Evolutionary conservation across 92 coral and sea anemone species (phyloP).

Genomic region (Zoanthus sociatus): DNA sequence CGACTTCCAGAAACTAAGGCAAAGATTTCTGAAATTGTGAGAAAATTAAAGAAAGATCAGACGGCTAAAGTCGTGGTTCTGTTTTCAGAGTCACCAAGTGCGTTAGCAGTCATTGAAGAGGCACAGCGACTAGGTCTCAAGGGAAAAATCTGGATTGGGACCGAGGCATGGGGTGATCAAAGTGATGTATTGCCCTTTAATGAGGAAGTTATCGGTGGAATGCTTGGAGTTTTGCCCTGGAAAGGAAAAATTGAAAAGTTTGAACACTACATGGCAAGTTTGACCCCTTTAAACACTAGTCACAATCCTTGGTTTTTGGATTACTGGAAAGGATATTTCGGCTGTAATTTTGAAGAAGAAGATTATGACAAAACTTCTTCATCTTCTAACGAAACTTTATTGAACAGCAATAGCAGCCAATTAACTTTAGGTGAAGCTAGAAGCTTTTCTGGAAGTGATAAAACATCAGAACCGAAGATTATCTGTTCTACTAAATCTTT

Average conservation of each 20-base stretch:
- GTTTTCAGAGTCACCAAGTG: constrained; percentile 91
- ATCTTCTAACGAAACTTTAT: not conserved
- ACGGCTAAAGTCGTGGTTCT: constrained; percentile 81
- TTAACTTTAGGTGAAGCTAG: no score
- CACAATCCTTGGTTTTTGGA: constrained; percentile 93
- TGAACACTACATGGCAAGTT: constrained; percentile 70
- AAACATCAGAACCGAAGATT: not conserved
- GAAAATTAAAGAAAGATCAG: constrained; percentile 74
- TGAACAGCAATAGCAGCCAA: not conserved
- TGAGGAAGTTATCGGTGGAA: constrained; percentile 80
- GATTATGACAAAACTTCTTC: not conserved
- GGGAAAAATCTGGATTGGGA: constrained; percentile 94
- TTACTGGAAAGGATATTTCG: constrained; percentile 81
- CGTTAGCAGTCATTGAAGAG: constrained; percentile 81
- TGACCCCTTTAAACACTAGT: constrained; percentile 68
- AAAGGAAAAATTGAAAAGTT: constrained; percentile 70
- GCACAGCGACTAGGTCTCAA: constrained; percentile 84
- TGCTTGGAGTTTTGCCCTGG: constrained; percentile 89
- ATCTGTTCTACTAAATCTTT: not conserved
- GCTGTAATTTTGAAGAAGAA: constrained; percentile 40
- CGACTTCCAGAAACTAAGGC: constrained; percentile 71
- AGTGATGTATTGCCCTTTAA: constrained; percentile 64
- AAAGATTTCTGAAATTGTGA: constrained; percentile 73
- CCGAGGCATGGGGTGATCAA: constrained; percentile 97
- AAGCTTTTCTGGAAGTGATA: no score